Evolutionary conservation across 2,797 vertebrate species (phyloP).

Genomic region (Orientallactaga sibirica): DNA sequence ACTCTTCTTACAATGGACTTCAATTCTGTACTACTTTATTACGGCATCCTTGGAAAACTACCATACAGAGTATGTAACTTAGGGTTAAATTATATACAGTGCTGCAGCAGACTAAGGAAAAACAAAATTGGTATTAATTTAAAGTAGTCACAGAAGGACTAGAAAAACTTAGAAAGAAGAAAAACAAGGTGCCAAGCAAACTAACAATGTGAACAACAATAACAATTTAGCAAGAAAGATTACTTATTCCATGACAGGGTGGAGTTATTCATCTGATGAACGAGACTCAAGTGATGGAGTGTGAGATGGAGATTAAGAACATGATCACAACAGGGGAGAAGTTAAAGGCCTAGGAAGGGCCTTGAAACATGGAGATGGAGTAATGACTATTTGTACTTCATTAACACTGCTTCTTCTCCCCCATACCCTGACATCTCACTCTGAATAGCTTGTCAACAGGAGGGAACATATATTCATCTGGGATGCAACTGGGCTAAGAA

Average conservation of each 20-base stretch:
- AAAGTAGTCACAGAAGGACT: neutral
- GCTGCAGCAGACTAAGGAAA: neutral
- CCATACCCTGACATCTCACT: neutral
- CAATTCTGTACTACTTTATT: neutral
- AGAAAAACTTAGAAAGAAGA: neutral
- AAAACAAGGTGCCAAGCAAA: constrained; percentile 17
- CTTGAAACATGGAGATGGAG: neutral
- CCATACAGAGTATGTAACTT: neutral
- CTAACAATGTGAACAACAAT: neutral
- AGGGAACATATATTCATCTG: neutral
- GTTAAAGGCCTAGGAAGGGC: neutral
- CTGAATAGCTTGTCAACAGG: neutral
- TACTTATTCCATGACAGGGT: neutral
- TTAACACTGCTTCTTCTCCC: neutral
- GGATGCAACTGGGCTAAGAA: neutral
- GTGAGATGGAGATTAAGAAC: neutral
- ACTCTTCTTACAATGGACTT: neutral
- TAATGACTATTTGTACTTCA: neutral
- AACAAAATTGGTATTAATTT: neutral
- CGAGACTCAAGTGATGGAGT: neutral
- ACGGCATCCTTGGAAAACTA: neutral
- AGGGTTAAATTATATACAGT: neutral
- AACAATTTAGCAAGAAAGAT: neutral
- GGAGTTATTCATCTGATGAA: neutral
- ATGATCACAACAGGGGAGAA: neutral